phyloP scores from a whole-genome alignment of 2,888 invertebrate genomes.

The Caenorhabditis afra region DNA sequence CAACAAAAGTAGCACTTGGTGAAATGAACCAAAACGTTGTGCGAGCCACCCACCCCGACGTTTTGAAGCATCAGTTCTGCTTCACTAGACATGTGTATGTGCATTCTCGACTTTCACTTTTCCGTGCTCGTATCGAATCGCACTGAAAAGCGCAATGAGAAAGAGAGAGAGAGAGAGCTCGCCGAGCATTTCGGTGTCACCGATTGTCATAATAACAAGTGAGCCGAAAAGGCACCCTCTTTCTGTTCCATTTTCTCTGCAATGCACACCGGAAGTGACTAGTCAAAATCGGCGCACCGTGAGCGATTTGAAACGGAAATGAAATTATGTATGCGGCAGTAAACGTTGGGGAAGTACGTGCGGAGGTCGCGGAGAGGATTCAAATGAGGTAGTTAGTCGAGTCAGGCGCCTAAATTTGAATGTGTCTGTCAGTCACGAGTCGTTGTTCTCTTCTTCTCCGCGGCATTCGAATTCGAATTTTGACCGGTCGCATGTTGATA shows the following conservation, averaged over 20 bases:
- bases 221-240: constrained; percentile 28
- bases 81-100: constrained; percentile 20
- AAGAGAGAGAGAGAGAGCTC: too few species aligned
- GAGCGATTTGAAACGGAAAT: constrained; percentile 58
- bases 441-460: constrained; percentile 20
- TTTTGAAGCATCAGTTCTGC: constrained; percentile 25
- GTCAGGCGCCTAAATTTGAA: constrained; percentile 36
- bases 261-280: constrained; percentile 56
- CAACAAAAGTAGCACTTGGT: neutral
- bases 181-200: constrained; percentile 1
- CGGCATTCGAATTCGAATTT: neutral
- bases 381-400: constrained; percentile 39
- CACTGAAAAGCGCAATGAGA: too few species aligned
- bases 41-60: too few species aligned
- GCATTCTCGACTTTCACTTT: constrained; percentile 45
- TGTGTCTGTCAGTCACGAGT: constrained; percentile 45
- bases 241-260: constrained; percentile 26
- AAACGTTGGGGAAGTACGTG: constrained; percentile 47
- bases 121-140: constrained; percentile 46
- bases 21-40: too few species aligned
- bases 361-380: constrained; percentile 10
- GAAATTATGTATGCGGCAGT: constrained; percentile 53
- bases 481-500: constrained; percentile 12
- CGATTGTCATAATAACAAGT: constrained; percentile 33
- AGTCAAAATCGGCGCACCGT: constrained; percentile 34